Percentiles rank a stretch among this genome's conserved stretches.
Conservation (phyloP, 2,888 invertebrate species). For the Apoda limacodes region DNA sequence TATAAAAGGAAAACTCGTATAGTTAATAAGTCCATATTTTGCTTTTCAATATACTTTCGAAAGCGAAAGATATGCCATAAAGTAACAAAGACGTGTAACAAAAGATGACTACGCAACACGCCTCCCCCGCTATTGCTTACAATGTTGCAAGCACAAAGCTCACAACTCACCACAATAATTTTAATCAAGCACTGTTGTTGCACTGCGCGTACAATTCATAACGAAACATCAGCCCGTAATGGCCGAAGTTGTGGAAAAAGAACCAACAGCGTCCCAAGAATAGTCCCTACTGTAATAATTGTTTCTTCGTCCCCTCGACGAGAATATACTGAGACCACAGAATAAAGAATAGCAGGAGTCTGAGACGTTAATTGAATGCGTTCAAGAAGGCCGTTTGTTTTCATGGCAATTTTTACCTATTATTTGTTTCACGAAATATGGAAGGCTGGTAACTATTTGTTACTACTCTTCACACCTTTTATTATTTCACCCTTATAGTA, state of each 20-base stretch:
- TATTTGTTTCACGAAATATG: slow-evolving; percentile 3
- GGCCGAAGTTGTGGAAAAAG: slow-evolving; percentile 37
- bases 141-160: slow-evolving; percentile 26
- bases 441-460: too few species aligned
- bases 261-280: slow-evolving; percentile 26
- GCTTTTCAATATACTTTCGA: too few species aligned
- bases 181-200: slow-evolving; percentile 56
- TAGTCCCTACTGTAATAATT: slow-evolving; percentile 36
- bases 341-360: slow-evolving; percentile 1
- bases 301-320: slow-evolving; percentile 26
- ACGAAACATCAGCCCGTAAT: slow-evolving; percentile 47
- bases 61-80: too few species aligned
- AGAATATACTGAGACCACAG: slow-evolving; percentile 8
- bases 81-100: too few species aligned
- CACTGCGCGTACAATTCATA: slow-evolving; percentile 50
- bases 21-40: too few species aligned
- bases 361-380: slow-evolving; percentile 41
- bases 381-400: slow-evolving; percentile 21
- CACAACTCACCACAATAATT: slow-evolving; percentile 32
- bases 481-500: too few species aligned
- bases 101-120: too few species aligned
- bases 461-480: too few species aligned
- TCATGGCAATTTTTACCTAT: background rate
- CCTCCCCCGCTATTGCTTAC: too few species aligned
- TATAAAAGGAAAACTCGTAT: too few species aligned